Conservation (phyloP, 2,888 invertebrate species). For the Drosophila birchii region DNA sequence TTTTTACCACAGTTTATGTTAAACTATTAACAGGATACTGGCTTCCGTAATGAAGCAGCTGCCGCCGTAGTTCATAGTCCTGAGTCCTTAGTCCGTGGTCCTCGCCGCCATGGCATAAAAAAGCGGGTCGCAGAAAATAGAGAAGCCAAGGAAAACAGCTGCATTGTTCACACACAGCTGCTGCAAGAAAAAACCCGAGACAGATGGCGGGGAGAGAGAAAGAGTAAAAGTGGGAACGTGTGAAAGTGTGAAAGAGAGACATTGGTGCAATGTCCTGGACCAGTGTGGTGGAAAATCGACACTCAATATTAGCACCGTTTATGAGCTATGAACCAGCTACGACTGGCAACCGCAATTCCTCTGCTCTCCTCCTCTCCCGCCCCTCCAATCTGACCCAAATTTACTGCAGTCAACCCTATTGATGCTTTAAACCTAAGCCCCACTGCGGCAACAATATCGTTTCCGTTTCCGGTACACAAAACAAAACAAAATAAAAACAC, state of each 20-base stretch:
- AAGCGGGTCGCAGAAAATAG: constrained; percentile 67
- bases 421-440: constrained; percentile 50
- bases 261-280: constrained; percentile 69
- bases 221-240: constrained; percentile 9
- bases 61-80: constrained; percentile 39
- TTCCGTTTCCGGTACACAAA: constrained; percentile 58
- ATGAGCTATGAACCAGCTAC: constrained; percentile 78
- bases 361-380: background rate
- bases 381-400: constrained; percentile 6
- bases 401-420: constrained; percentile 32
- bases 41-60: constrained; percentile 75
- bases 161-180: constrained; percentile 52
- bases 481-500: constrained; percentile 1
- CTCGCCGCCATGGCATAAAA: constrained; percentile 49
- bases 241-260: constrained; percentile 22
- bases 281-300: constrained; percentile 72
- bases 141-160: constrained; percentile 51
- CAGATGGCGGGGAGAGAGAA: constrained; percentile 7
- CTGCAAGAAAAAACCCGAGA: background rate
- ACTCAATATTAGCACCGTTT: constrained; percentile 79
- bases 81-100: constrained; percentile 6
- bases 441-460: constrained; percentile 41
- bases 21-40: constrained; percentile 78
- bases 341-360: constrained; percentile 31
- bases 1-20: constrained; percentile 79